Base-by-base conservation (phyloP, 2,888 invertebrate species). In the Tetrapedia diversipes region DNA sequence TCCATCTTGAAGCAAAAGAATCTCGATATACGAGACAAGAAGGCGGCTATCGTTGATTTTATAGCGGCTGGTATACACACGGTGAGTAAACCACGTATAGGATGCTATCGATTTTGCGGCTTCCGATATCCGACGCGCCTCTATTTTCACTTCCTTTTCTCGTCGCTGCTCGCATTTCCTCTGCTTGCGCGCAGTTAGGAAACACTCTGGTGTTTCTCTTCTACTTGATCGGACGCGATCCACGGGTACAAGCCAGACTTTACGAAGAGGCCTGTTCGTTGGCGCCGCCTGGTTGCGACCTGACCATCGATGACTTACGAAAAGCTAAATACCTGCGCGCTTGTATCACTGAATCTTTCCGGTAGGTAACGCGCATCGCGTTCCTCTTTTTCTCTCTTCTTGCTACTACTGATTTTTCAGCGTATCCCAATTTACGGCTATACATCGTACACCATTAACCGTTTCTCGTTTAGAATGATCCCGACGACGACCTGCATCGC, bases 51-150 rank as follows among this genome's bases (percentile, higher is more conserved):
- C 64, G 96, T 97, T 53, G 97, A 97, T 92, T 97, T 97, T 87
- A 95, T 97, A 85, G 96, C 96, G 8, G 97, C 97, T 41, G 97
- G 97, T 56, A 97, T 97, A 88, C 96, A 97, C 91, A 97, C 97
- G 89, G 95, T 97, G 90, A 92, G 92, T 83, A n/a, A n/a, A n/a
- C n/a, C n/a, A n/a, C n/a, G n/a, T n/a, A n/a, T n/a, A n/a, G n/a
- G n/a, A n/a, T n/a, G n/a, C n/a, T n/a, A n/a, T n/a, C n/a, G n/a
- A n/a, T n/a, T n/a, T n/a, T n/a, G n/a, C n/a, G n/a, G n/a, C n/a
- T n/a, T n/a, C n/a, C n/a, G n/a, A n/a, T n/a, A 16, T 47, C 14
- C 24, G 4, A 3, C 1, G 16, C 16, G 49, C 10, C 6, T 29
- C 24, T 11, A 2, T 0, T n/a, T 2, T n/a, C 6, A 16, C n/a